phyloP scores from a whole-genome alignment of 2,797 vertebrate species.

The Pelobates cultripes region DNA sequence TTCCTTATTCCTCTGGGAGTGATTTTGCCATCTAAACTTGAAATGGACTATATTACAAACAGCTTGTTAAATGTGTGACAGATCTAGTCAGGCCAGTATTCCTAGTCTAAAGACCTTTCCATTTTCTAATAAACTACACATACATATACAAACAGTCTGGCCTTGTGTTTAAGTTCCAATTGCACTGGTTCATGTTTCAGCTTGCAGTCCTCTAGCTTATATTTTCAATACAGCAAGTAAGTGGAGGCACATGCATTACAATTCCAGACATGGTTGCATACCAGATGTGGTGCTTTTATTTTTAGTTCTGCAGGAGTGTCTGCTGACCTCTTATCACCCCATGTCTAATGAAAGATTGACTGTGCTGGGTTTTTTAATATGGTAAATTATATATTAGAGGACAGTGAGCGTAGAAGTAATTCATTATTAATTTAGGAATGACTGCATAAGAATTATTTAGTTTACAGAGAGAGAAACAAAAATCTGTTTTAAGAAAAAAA shows the following conservation, averaged over 20 bases:
- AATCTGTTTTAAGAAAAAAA: conserved; percentile 66
- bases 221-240: conserved; percentile 71
- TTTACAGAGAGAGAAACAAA: conserved; percentile 70
- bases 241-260: conserved; percentile 74
- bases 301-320: conserved; percentile 77
- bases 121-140: conserved; percentile 68
- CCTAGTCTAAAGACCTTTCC: conserved; percentile 61
- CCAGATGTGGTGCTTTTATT: conserved; percentile 81
- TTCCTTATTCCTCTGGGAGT: conserved; percentile 61
- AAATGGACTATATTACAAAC: conserved; percentile 69
- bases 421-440: conserved; percentile 72
- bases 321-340: conserved; percentile 81
- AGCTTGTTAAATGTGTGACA: conserved; percentile 70
- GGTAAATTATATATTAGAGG: conserved; percentile 72
- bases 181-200: conserved; percentile 76
- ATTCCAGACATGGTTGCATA: conserved; percentile 79
- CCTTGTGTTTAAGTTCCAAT: conserved; percentile 73
- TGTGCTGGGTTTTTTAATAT: conserved; percentile 61
- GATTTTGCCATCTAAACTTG: conserved; percentile 56
- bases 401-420: conserved; percentile 73
- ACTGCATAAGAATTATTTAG: conserved; percentile 69
- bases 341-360: conserved; percentile 85
- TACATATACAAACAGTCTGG: conserved; percentile 74
- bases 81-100: conserved; percentile 59
- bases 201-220: conserved; percentile 65